phyloP scores from a whole-genome alignment of 2,797 vertebrate genomes.

The Hephaestus fuliginosus region DNA sequence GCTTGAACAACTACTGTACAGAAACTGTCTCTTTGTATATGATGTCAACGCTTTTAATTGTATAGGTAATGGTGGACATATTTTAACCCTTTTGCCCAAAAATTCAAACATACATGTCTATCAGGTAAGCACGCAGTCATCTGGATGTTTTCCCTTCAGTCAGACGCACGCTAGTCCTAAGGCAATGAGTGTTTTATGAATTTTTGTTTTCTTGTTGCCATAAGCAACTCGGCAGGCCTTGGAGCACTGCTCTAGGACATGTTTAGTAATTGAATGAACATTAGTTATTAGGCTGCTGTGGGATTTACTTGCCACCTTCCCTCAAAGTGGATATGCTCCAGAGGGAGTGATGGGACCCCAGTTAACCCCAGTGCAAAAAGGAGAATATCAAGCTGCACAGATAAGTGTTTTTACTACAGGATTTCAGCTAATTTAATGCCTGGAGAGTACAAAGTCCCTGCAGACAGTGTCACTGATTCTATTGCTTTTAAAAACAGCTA shows the following conservation, averaged over 20 bases:
- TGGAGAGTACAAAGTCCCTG: slow-evolving; percentile 57
- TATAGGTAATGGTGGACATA: too few species aligned
- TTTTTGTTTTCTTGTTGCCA: slow-evolving; percentile 62
- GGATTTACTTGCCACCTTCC: slow-evolving; percentile 57
- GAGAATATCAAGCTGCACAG: slow-evolving; percentile 42
- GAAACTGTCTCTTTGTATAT: neutral
- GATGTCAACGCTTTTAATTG: neutral
- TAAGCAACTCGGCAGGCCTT: slow-evolving; percentile 67
- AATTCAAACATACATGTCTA: neutral
- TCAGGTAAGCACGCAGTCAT: slow-evolving; percentile 10
- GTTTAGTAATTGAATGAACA: slow-evolving; percentile 79
- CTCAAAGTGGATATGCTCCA: slow-evolving; percentile 48
- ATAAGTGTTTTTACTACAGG: slow-evolving; percentile 36
- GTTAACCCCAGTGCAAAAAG: slow-evolving; percentile 53
- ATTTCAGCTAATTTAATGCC: slow-evolving; percentile 58
- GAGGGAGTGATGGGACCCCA: slow-evolving; percentile 51
- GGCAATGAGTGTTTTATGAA: slow-evolving; percentile 14
- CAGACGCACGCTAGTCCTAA: slow-evolving; percentile 24
- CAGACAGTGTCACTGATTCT: slow-evolving; percentile 47
- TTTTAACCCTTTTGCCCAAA: too few species aligned
- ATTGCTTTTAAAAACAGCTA: slow-evolving; percentile 36
- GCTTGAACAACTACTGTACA: too few species aligned
- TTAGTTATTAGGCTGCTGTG: slow-evolving; percentile 63
- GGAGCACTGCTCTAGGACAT: slow-evolving; percentile 74
- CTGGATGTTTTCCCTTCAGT: slow-evolving; percentile 18